Percentiles rank a stretch among this genome's conserved stretches.
Conservation (phyloP, 2,113 vertebrate genomes). For the Xyliphius kryptos region DNA sequence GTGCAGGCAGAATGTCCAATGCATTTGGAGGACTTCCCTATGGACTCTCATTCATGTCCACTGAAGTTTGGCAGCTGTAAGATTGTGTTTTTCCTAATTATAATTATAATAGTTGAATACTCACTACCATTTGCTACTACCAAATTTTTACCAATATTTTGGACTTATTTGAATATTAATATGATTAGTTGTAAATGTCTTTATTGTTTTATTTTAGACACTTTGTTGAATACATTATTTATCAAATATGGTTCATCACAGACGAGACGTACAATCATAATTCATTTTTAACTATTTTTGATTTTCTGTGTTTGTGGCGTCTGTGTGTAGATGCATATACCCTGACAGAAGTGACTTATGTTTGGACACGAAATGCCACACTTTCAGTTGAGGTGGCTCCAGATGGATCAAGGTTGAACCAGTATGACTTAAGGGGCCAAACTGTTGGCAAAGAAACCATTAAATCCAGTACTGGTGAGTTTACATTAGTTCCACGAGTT, state of each 20-base stretch:
- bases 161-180: too few relatives aligned
- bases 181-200: too few relatives aligned
- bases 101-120: too few relatives aligned
- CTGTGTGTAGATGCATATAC: slow-evolving; percentile 82
- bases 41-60: slow-evolving; percentile 90
- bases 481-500: neutral
- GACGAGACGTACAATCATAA: too few relatives aligned
- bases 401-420: slow-evolving; percentile 88
- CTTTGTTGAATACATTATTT: too few relatives aligned
- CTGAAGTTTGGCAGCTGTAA: slow-evolving; percentile 61
- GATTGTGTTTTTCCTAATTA: slow-evolving; percentile 2
- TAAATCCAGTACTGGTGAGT: slow-evolving; percentile 88
- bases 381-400: slow-evolving; percentile 86
- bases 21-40: slow-evolving; percentile 92
- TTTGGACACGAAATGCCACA: slow-evolving; percentile 85
- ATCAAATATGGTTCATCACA: too few relatives aligned
- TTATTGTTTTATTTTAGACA: too few relatives aligned
- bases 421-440: slow-evolving; percentile 86
- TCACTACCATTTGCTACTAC: too few relatives aligned
- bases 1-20: slow-evolving; percentile 93
- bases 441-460: slow-evolving; percentile 86
- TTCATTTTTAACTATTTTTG: too few relatives aligned
- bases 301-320: neutral
- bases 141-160: too few relatives aligned
- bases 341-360: slow-evolving; percentile 87